phyloP scores from a whole-genome alignment of 2,888 invertebrate genomes.

The Cheilosia grossa region DNA sequence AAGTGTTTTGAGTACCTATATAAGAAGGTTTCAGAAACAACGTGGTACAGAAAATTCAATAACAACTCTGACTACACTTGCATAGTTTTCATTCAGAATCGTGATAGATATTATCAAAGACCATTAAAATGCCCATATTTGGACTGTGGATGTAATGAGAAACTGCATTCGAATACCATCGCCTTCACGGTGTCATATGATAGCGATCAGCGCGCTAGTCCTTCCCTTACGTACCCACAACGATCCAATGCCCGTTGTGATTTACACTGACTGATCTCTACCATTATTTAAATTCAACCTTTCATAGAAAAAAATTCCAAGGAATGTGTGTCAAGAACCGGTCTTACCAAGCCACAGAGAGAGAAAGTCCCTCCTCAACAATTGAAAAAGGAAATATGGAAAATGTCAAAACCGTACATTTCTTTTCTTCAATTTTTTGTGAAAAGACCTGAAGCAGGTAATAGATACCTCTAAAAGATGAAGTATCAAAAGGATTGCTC shows the following conservation, averaged over 20 bases:
- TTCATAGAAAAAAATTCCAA: neutral
- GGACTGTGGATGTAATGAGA: neutral
- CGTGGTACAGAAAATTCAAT: too few species aligned
- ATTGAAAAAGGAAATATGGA: conserved; percentile 37
- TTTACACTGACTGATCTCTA: conserved; percentile 6
- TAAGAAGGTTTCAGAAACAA: too few species aligned
- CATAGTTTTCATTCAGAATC: neutral
- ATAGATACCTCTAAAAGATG: conserved; percentile 19
- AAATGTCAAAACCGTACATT: conserved; percentile 34
- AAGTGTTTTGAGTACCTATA: too few species aligned
- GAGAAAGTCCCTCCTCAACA: conserved; percentile 7
- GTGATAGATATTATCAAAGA: neutral
- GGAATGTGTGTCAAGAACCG: neutral
- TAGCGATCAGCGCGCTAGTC: neutral
- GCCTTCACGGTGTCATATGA: neutral
- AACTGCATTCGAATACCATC: neutral
- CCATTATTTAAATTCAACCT: neutral
- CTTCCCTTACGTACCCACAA: neutral
- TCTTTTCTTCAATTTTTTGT: conserved; percentile 15
- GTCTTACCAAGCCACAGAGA: neutral
- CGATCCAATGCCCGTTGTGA: neutral
- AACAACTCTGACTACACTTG: too few species aligned
- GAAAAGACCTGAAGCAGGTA: conserved; percentile 42
- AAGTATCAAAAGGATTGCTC: conserved; percentile 53
- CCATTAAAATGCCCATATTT: too few species aligned